Base-by-base conservation (phyloP, 2,113 vertebrate species). In the Gallinago undulata region DNA sequence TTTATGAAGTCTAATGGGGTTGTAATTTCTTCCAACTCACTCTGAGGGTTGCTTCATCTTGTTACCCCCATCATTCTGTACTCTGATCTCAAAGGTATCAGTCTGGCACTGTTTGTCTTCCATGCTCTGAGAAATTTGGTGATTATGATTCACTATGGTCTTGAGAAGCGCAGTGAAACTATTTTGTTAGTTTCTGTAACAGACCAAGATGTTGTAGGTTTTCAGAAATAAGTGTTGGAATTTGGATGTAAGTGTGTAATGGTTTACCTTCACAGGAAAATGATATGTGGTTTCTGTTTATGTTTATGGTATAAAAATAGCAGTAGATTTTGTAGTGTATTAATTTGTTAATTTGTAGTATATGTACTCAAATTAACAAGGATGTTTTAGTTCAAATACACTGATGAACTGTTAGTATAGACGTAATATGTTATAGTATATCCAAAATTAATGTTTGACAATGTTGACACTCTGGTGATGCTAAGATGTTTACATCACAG, bases 381-480 rank as follows among this genome's bases (percentile, higher is more conserved):
- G 62, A 80, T 62, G 41, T 53, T 92, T 90, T 76, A 57, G 59
- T 66, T 92, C 59, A 84, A 66, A 89, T 80, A 91, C 45, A 19
- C 63, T 79, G 75, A 92, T 92, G 79, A 95, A 85, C 24, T 59
- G 57, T 30, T 75, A 57, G n/a, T 76, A 39, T 39, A 94, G 90
- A 72, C 77, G 89, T 41, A 63, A 64, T 67, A 53, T 64, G 17
- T 72, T 91, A 79, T 78, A 84, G 43, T 91, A 59, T 57, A 79
- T 93, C 74, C 62, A 85, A 94, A 89, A 84, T 89, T 91, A 89
- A 43, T 2, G 4, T 87, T 93, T 91, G 93, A 67, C 3, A 3
- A 59, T 84, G 92, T 87, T 96, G 87, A 78, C 57, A 43, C 90
- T 89, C 81, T 16, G 48, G 70, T 83, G 82, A 43, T 90, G 62